phyloP scores from a whole-genome alignment of 1,140 invertebrate genomes.

The Megathymus violae region DNA sequence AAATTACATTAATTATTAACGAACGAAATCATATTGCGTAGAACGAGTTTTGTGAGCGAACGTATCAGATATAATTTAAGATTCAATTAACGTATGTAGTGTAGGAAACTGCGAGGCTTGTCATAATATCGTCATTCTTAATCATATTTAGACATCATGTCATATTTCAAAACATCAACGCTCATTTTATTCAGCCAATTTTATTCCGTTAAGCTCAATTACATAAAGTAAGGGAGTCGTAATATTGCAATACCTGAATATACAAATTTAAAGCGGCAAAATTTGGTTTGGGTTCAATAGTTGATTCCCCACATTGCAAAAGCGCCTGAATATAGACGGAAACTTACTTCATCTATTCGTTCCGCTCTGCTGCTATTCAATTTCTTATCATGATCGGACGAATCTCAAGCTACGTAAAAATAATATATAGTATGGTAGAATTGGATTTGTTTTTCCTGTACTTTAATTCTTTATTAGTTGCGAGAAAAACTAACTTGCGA shows the following conservation, averaged over 20 bases:
- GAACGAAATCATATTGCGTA: too few species aligned
- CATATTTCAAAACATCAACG: too few species aligned
- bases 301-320: conserved; percentile 6
- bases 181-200: too few species aligned
- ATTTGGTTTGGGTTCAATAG: not conserved
- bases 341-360: conserved; percentile 3
- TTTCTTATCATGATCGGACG: conserved; percentile 20
- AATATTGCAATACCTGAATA: not conserved
- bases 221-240: too few species aligned
- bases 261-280: not conserved
- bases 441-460: conserved; percentile 1
- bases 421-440: not conserved
- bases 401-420: conserved; percentile 7
- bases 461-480: not conserved
- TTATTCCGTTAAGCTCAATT: too few species aligned
- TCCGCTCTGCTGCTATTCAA: conserved; percentile 3
- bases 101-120: too few species aligned
- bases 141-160: too few species aligned
- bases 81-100: too few species aligned
- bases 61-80: too few species aligned
- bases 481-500: not conserved
- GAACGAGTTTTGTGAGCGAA: too few species aligned
- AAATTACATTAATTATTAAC: too few species aligned
- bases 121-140: too few species aligned
- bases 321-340: not conserved